Evolutionary conservation across 2,888 invertebrate genomes (phyloP).

Genomic region (Leucophenga montana): DNA sequence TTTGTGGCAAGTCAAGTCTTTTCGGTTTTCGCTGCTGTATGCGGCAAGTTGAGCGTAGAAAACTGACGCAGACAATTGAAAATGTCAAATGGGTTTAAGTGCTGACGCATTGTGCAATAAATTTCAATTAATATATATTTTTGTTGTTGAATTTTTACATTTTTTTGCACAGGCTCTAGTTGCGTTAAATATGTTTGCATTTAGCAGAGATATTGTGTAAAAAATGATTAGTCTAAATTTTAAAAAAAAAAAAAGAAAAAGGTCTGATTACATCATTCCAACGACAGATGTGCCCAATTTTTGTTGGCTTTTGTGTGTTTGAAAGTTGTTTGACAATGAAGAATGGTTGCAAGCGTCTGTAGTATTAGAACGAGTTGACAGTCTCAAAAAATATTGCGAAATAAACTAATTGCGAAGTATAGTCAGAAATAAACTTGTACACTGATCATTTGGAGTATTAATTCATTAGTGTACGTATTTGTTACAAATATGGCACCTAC

Average conservation of each 20-base stretch:
- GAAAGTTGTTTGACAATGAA: neutral
- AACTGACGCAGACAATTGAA: conserved; percentile 47
- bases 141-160: neutral
- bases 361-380: too few relatives aligned
- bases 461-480: too few relatives aligned
- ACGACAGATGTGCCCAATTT: neutral
- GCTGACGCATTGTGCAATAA: conserved; percentile 51
- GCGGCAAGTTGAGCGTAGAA: neutral
- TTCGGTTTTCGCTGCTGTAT: too few relatives aligned
- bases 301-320: neutral
- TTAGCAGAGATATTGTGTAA: neutral
- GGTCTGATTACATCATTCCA: neutral
- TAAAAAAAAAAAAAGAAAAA: neutral
- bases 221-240: neutral
- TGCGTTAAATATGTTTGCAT: neutral
- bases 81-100: conserved; percentile 57
- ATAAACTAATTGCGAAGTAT: too few relatives aligned
- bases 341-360: too few relatives aligned
- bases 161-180: conserved; percentile 7
- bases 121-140: conserved; percentile 51
- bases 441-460: too few relatives aligned
- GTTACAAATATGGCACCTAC: too few relatives aligned
- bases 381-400: too few relatives aligned
- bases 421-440: too few relatives aligned
- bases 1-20: conserved; percentile 3